A percentile compares a stretch with the other conserved stretches of the same genome.
Conservation (phyloP, 1,140 invertebrate species). For the Asobara japonica region DNA sequence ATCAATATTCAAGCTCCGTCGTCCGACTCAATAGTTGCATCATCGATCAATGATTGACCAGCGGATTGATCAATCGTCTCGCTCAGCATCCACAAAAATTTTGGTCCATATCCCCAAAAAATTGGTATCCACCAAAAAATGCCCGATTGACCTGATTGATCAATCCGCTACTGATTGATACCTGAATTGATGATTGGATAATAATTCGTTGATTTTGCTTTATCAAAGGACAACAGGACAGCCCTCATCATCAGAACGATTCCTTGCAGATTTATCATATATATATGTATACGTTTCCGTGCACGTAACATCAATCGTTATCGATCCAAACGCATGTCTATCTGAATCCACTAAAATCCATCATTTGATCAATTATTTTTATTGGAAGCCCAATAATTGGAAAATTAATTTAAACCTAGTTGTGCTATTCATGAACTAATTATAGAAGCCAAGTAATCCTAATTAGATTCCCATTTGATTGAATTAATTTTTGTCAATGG, state of each 20-base stretch:
- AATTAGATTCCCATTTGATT: no score
- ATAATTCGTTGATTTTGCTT: neutral
- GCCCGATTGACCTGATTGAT: no score
- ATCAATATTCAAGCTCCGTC: slow-evolving; percentile 49
- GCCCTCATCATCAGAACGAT: neutral
- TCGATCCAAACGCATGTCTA: neutral
- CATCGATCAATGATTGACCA: slow-evolving; percentile 42
- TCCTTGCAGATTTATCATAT: neutral
- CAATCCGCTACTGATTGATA: no score
- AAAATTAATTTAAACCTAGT: slow-evolving; percentile 30
- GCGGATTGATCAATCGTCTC: neutral
- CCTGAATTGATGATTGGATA: no score
- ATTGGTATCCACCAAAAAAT: no score
- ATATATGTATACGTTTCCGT: neutral
- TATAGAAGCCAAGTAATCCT: no score
- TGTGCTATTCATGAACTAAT: neutral
- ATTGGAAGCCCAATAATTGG: slow-evolving; percentile 35
- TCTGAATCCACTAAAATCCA: neutral
- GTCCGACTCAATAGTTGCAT: slow-evolving; percentile 57
- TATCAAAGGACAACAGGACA: neutral
- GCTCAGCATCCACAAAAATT: no score
- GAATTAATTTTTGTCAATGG: neutral
- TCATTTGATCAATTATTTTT: neutral
- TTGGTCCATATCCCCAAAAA: no score
- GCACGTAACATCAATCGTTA: neutral